Conservation (phyloP, 2,113 vertebrate species). For the Plecotus auritus region DNA sequence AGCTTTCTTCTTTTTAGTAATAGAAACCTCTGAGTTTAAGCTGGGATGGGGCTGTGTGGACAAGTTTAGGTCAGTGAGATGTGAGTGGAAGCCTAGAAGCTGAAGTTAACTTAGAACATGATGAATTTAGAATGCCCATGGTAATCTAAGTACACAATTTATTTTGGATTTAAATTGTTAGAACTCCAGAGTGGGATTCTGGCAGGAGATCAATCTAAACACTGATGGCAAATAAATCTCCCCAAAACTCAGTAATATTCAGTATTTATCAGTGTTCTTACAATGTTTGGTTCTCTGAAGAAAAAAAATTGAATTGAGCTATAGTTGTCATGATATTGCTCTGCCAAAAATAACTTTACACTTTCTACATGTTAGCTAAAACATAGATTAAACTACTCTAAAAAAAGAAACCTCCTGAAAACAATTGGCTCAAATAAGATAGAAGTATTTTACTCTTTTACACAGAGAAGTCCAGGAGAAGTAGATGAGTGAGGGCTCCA, state of each 20-base stretch:
- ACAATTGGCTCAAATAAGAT: background rate
- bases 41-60: background rate
- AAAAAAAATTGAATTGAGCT: background rate
- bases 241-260: background rate
- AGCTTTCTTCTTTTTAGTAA: background rate
- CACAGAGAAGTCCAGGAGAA: background rate
- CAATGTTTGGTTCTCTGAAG: background rate
- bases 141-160: background rate
- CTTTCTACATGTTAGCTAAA: background rate
- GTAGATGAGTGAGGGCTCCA: background rate
- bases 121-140: background rate
- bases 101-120: background rate
- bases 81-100: background rate
- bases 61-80: background rate
- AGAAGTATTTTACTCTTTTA: background rate
- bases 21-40: background rate
- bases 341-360: background rate
- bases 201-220: background rate
- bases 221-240: background rate
- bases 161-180: conserved; percentile 10
- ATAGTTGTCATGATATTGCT: background rate
- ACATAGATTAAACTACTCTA: background rate
- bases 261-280: background rate
- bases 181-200: background rate
- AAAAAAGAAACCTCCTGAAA: background rate